These are phyloP conservation scores for Yponomeuta sedellus DNA, from an alignment of 2,888 invertebrate species.

Conservation along the genomic window DNA sequence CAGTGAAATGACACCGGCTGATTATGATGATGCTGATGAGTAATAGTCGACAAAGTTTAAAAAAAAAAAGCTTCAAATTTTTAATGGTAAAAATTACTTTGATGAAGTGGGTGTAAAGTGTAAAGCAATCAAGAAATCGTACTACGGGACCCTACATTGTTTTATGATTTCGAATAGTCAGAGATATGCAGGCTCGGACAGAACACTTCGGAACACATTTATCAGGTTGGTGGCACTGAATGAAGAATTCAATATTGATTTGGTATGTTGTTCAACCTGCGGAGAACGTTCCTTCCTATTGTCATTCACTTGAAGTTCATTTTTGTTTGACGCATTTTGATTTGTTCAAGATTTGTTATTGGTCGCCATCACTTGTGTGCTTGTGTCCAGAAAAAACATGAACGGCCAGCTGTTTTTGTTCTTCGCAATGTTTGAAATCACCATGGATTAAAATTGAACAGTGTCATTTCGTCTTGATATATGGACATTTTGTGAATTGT, in stretches of 20 bases:
- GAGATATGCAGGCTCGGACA: no score
- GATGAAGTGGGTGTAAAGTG: no score
- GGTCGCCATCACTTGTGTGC: constrained; percentile 13
- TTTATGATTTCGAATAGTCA: no score
- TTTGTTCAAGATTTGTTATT: constrained; percentile 15
- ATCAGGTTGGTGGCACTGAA: not conserved
- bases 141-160: no score
- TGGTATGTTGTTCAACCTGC: constrained; percentile 10
- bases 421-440: constrained; percentile 56
- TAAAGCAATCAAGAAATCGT: no score
- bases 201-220: not conserved
- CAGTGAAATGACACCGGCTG: no score
- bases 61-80: no score
- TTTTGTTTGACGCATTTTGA: constrained; percentile 12
- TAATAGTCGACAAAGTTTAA: no score
- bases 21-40: no score
- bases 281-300: constrained; percentile 12
- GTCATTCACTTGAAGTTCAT: constrained; percentile 8
- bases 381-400: constrained; percentile 46
- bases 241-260: not conserved
- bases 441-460: constrained; percentile 63
- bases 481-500: constrained; percentile 45
- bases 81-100: no score
- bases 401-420: constrained; percentile 70
- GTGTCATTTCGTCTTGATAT: no score